phyloP scores from a whole-genome alignment of 2,113 vertebrate species.

The Noctilio leporinus region DNA sequence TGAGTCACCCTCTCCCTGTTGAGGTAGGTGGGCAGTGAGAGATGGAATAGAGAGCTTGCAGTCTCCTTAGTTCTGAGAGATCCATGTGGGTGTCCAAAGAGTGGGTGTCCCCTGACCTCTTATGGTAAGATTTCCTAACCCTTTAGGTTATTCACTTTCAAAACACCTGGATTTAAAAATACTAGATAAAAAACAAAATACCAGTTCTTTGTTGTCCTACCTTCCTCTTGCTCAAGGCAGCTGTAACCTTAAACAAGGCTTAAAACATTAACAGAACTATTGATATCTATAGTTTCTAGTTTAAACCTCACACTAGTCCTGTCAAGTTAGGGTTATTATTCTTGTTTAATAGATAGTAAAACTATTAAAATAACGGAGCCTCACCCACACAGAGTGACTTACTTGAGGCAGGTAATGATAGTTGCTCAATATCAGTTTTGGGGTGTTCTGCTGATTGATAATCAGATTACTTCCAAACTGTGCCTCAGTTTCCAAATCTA shows the following conservation, averaged over 20 bases:
- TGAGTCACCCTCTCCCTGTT: background rate
- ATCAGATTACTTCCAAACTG: background rate
- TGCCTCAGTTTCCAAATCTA: background rate
- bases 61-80: background rate
- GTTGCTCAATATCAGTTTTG: background rate
- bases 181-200: background rate
- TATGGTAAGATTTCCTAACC: background rate
- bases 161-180: background rate
- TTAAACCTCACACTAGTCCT: background rate
- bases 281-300: background rate
- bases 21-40: background rate
- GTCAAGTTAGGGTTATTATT: background rate
- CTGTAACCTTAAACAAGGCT: background rate
- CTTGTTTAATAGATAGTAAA: background rate
- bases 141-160: background rate
- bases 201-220: background rate
- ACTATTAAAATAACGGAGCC: background rate
- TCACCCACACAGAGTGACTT: background rate
- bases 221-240: background rate
- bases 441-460: background rate
- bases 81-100: background rate
- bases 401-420: background rate
- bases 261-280: background rate
- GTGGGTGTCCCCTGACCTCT: too few species aligned
- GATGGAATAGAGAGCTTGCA: background rate